Evolutionary conservation across 1,140 invertebrate genomes (phyloP), one percentile per base, ranked within the genome.

Genomic region (Tetraneura akinire): DNA sequence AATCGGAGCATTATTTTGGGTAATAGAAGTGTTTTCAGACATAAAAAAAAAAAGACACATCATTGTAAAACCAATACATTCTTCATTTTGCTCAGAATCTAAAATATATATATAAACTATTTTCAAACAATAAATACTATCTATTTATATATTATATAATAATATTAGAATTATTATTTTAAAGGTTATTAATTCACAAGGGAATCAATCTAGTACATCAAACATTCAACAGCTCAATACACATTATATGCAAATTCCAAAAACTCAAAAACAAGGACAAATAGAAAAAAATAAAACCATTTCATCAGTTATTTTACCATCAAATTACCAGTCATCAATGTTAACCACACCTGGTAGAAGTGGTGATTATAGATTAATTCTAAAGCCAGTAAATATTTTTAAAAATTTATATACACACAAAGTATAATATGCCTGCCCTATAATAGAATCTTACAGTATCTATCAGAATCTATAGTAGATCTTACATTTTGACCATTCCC

Each of bases 181-280:
- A 4, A 71, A 78, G 74, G 53, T 60, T 18, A 23, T 62, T 0
- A 45, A 23, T 26, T 60, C 74, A 47, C 47, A 21, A 29, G 55
- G 62, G n/a, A 45, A 18, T 55, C 55, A 23, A 74, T 32, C 71
- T 23, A 29, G 29, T 11, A 42, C 18, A n/a, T 23, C 32, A 42
- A 78, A 37, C 32, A 60, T 62, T 47, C 74, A 78, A 62, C 32
- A 45, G 4, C 37, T 26, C 37, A 60, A 45, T 62, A 62, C 74
- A 45, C 62, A 78, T 57, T 78, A 78, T 45, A 45, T 62, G 37
- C 37, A 57, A 62, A 62, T 78, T 62, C 74, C 74, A 26, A 42
- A 62, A 42, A 9, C 37, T 45, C 74, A 78, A 62, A 78, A 78
- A 60, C 74, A 11, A 55, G n/a, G n/a, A 47, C 55, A 23, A 74